Evolutionary conservation across 2,888 invertebrate genomes (phyloP).

Genomic region (Camptogramma bilineatum): DNA sequence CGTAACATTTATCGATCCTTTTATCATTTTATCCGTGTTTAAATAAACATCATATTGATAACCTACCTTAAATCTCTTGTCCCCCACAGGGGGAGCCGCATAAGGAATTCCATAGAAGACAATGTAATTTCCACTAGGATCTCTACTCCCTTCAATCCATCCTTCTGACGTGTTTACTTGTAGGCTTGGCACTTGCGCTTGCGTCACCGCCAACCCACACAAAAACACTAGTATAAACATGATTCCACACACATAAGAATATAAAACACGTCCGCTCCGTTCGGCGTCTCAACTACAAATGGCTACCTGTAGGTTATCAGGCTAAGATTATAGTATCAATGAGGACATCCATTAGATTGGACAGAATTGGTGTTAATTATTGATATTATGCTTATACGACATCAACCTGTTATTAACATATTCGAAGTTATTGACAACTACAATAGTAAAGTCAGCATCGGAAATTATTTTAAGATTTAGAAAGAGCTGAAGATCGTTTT

Average conservation of each 20-base stretch:
- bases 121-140: slow-evolving; percentile 58
- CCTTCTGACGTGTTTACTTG: slow-evolving; percentile 69
- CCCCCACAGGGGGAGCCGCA: slow-evolving; percentile 58
- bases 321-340: slow-evolving; percentile 52
- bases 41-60: not conserved
- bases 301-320: slow-evolving; percentile 35
- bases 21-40: not conserved
- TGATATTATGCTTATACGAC: not conserved
- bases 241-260: slow-evolving; percentile 23
- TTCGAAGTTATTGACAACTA: not conserved
- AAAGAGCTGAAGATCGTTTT: not conserved
- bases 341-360: slow-evolving; percentile 41
- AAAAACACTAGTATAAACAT: slow-evolving; percentile 48
- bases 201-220: slow-evolving; percentile 47
- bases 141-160: slow-evolving; percentile 57
- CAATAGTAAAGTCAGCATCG: not conserved
- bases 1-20: not conserved
- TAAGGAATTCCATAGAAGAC: slow-evolving; percentile 73
- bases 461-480: not conserved
- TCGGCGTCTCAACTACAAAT: slow-evolving; percentile 23
- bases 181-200: slow-evolving; percentile 50
- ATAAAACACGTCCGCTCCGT: slow-evolving; percentile 28
- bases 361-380: slow-evolving; percentile 16
- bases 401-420: not conserved
- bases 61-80: slow-evolving; percentile 65